Percentiles rank a stretch among this genome's conserved stretches.
These are phyloP conservation scores for Uria lomvia DNA, from an alignment of 2,113 vertebrate species.

Conservation along the genomic window DNA sequence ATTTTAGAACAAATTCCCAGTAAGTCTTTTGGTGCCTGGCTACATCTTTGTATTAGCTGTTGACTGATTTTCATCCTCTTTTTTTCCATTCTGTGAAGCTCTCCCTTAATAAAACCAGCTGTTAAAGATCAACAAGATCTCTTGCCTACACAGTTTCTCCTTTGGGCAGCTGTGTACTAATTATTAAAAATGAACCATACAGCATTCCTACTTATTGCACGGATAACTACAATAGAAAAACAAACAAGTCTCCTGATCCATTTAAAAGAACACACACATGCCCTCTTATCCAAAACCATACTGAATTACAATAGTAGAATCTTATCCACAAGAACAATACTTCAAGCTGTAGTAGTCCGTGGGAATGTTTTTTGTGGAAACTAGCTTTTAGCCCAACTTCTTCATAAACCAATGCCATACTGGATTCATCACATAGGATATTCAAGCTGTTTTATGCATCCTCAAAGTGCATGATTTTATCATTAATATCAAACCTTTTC, in stretches of 20 bases:
- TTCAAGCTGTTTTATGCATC: background rate
- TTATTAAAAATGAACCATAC: slow-evolving; percentile 36
- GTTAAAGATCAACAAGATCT: slow-evolving; percentile 30
- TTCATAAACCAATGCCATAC: background rate
- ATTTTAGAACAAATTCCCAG: slow-evolving; percentile 32
- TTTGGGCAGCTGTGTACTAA: slow-evolving; percentile 29
- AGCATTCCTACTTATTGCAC: background rate
- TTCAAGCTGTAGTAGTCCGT: background rate
- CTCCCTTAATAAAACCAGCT: slow-evolving; percentile 51
- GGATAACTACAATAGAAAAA: background rate
- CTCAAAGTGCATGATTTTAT: background rate
- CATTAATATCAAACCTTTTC: rapidly evolving
- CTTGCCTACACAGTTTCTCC: slow-evolving; percentile 6
- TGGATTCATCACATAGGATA: background rate
- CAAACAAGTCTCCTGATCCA: background rate
- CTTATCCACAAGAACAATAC: background rate
- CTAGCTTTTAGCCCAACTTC: background rate
- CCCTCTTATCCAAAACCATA: background rate
- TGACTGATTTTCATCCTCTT: slow-evolving; percentile 27
- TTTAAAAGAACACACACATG: background rate
- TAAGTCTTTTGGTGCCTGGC: slow-evolving; percentile 16
- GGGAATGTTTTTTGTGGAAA: background rate
- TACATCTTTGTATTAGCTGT: slow-evolving; percentile 23
- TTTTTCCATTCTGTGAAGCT: background rate
- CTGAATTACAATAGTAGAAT: background rate